Conservation (phyloP, 2,797 vertebrate genomes). For the Platalea minor region DNA sequence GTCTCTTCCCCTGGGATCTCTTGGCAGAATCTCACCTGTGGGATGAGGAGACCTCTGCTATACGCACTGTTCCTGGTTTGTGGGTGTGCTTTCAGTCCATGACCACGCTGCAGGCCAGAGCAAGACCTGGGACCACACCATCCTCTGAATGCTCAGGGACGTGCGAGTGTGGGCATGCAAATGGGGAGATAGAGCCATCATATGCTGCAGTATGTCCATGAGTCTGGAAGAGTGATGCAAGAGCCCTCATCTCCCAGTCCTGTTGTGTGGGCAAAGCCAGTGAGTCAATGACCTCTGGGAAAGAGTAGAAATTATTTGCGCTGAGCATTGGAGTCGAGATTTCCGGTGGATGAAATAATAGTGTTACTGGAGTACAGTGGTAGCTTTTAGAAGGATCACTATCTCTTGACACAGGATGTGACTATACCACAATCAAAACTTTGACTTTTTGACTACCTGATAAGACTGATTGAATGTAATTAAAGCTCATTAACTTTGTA, state of each 20-base stretch:
- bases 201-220: neutral
- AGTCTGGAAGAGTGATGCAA: neutral
- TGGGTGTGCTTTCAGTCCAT: neutral
- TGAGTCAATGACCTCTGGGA: conserved; percentile 21
- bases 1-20: neutral
- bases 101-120: neutral
- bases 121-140: neutral
- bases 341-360: neutral
- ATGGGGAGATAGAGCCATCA: neutral
- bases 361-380: neutral
- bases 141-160: neutral
- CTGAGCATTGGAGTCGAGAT: rapidly evolving
- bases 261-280: neutral
- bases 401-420: neutral
- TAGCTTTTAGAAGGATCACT: neutral
- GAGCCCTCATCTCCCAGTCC: neutral
- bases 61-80: neutral
- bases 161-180: neutral
- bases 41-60: neutral
- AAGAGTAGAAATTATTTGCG: neutral
- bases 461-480: neutral
- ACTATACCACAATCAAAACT: neutral
- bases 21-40: neutral
- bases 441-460: neutral
- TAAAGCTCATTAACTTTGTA: neutral